phyloP scores from a whole-genome alignment of 2,797 vertebrate genomes.

The Nyctibius grandis region DNA sequence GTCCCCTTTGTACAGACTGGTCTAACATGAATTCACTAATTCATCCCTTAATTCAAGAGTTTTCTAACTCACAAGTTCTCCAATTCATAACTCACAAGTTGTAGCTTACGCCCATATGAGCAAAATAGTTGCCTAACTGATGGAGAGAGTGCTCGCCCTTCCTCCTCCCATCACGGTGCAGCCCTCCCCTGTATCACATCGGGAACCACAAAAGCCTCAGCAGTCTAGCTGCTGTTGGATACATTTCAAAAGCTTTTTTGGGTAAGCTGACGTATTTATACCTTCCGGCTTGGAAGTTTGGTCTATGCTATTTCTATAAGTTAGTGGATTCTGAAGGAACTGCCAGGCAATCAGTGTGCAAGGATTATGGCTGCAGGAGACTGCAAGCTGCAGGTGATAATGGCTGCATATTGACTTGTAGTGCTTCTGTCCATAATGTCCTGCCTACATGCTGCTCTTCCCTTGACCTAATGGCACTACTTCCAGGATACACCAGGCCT shows the following conservation, averaged over 20 bases:
- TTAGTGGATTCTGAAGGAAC: neutral
- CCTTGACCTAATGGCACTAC: neutral
- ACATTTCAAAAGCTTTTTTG: neutral
- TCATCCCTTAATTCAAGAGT: neutral
- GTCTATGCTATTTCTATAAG: neutral
- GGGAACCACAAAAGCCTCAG: neutral
- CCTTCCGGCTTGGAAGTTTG: neutral
- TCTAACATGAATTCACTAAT: neutral
- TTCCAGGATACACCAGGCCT: neutral
- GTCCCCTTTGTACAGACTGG: too few species aligned
- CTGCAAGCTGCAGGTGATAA: neutral
- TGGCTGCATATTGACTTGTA: neutral
- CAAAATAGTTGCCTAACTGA: neutral
- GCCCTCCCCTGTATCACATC: neutral
- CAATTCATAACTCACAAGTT: neutral
- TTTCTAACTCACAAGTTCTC: neutral
- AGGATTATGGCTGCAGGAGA: neutral
- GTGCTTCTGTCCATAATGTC: neutral
- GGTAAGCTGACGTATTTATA: neutral
- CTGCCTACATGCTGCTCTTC: neutral
- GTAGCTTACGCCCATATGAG: neutral
- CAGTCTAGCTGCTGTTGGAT: neutral
- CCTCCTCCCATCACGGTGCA: neutral
- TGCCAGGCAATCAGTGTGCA: neutral
- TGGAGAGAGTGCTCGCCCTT: neutral